Base-by-base conservation (phyloP, 1,140 invertebrate genomes). In the Cyrtorhinus lividipennis region DNA sequence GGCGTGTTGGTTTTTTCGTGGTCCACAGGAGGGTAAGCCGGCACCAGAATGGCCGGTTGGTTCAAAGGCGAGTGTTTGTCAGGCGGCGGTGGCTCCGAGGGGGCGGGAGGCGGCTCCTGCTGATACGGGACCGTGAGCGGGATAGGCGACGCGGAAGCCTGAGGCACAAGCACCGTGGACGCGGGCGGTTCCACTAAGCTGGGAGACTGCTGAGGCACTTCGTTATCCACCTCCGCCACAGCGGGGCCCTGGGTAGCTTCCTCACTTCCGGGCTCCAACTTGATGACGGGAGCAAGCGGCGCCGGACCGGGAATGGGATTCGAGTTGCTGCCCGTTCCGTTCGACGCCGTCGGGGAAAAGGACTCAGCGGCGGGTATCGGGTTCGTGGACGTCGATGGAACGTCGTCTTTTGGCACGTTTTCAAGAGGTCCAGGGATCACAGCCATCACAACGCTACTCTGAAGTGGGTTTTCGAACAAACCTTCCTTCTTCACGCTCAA, bases 401-500 rank as follows among this genome's bases (percentile, higher is more conserved):
- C n/a, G 27, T 68, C 67, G 26, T 68, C 67, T 63, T 68, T 68
- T 22, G 67, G 64, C 13, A 68, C 64, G 38, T 62, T 62, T 48
- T 65, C 64, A 10, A 63, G 30, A 12, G 66, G 5, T n/a, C 46
- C 26, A 27, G 61, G 56, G 24, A 66, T 60, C 56, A 67, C 63
- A 53, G 66, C 64, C 59, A 66, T 63, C 20, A 66, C 65, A n/a
- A 64, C 63, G 63, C 62, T 65, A 38, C 65, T 66, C 23, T 53
- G 48, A 12, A 53, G 5, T 56, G 56, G 30, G 26, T 56, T 66
- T 59, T 69, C 66, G 61, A 69, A 67, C 24, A 69, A 48, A 3
- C 66, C 66, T 46, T 69, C 67, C 45, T 66, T 62, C 45, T 69
- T 69, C 15, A 69, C 64, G 10, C 48, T 66, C 26, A 69, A 30